Percentiles rank a stretch among this genome's conserved stretches.
Conservation (phyloP, 1,140 invertebrate genomes). For the Hycleus cichorii region DNA sequence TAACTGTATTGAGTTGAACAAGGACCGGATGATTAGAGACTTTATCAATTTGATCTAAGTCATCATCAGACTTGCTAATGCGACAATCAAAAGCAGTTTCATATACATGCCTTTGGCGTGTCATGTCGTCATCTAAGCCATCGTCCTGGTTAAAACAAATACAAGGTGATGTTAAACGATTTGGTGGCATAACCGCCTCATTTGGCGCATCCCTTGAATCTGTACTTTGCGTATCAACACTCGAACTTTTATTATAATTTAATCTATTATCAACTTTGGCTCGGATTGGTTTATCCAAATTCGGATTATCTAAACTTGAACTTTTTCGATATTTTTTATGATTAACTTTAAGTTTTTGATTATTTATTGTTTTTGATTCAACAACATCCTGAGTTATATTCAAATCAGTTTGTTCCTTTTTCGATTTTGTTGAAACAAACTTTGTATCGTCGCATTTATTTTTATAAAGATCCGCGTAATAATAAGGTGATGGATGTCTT, state of each 20-base stretch:
- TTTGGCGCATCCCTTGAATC: conserved; percentile 33
- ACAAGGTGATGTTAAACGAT: conserved; percentile 41
- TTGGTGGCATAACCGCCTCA: conserved; percentile 44
- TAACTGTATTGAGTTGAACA: conserved; percentile 43
- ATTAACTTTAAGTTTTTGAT: conserved; percentile 16
- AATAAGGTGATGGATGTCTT: conserved; percentile 70
- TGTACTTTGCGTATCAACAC: conserved; percentile 58
- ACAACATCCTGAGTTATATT: conserved; percentile 8
- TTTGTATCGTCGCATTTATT: conserved; percentile 35
- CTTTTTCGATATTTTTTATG: conserved; percentile 40
- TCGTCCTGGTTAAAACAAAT: conserved; percentile 33
- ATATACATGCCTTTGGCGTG: conserved; percentile 67
- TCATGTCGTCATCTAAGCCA: conserved; percentile 50
- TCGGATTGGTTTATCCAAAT: conserved; percentile 20
- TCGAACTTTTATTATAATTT: conserved; percentile 52
- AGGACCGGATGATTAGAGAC: conserved; percentile 74
- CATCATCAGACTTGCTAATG: conserved; percentile 71
- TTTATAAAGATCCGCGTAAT: conserved; percentile 68
- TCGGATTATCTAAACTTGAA: conserved; percentile 24
- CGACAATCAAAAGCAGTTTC: conserved; percentile 86
- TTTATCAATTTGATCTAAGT: conserved; percentile 71
- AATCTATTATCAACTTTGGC: conserved; percentile 19
- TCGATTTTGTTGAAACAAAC: not conserved
- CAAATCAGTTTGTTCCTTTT: not conserved
- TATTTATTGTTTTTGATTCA: conserved; percentile 16